phyloP scores from a whole-genome alignment of 2,888 invertebrate genomes.

The Eupithecia dodoneata region DNA sequence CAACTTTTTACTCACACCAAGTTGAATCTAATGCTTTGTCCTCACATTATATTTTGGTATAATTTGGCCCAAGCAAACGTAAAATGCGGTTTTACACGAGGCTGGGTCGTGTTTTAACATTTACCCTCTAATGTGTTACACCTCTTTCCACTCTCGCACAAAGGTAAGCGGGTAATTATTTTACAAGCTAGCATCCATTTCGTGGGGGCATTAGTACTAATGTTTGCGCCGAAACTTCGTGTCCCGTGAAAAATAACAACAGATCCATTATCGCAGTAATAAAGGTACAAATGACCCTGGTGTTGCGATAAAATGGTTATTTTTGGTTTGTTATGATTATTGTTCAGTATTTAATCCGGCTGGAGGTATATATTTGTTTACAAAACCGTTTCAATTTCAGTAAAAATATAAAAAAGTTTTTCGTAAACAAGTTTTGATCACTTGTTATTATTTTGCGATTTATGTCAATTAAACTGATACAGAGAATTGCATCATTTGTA shows the following conservation, averaged over 20 bases:
- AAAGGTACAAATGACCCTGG: constrained; percentile 55
- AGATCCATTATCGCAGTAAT: constrained; percentile 63
- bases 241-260: constrained; percentile 66
- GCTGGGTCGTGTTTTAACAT: constrained; percentile 46
- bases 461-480: neutral
- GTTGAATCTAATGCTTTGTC: constrained; percentile 5
- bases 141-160: constrained; percentile 53
- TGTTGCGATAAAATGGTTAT: constrained; percentile 51
- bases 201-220: constrained; percentile 65
- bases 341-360: constrained; percentile 37
- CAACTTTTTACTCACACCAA: neutral
- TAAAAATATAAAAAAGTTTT: neutral
- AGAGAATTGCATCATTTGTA: neutral
- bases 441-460: neutral
- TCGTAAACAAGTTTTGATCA: neutral
- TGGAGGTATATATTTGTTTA: neutral
- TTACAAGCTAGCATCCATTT: constrained; percentile 56
- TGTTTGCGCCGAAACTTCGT: constrained; percentile 64
- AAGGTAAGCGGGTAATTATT: constrained; percentile 66
- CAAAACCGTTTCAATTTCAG: neutral
- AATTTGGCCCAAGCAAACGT: constrained; percentile 38
- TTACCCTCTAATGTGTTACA: constrained; percentile 47
- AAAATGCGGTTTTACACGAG: constrained; percentile 38
- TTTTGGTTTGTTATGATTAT: constrained; percentile 49
- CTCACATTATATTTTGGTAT: constrained; percentile 25